A percentile compares a stretch with the other conserved stretches of the same genome.
Evolutionary conservation across 2,113 vertebrate species (phyloP).

Genomic region (Amphiprion ocellaris): DNA sequence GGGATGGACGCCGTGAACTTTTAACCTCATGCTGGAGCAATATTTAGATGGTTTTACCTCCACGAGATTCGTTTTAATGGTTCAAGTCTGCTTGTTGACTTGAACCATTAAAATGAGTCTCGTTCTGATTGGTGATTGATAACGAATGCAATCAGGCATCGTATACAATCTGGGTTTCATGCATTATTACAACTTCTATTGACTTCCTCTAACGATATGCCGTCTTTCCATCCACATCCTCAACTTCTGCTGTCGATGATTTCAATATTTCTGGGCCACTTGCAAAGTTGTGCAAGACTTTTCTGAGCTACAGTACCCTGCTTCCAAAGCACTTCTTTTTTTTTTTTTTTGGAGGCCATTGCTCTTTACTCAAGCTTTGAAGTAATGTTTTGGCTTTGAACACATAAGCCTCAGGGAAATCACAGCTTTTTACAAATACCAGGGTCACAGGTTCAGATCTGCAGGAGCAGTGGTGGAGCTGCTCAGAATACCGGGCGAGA

Average conservation of each 20-base stretch:
- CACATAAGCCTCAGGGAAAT: constrained; percentile 53
- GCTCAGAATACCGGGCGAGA: constrained; percentile 18
- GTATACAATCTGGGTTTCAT: background rate
- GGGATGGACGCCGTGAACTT: background rate
- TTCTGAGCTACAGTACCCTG: background rate
- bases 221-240: too few species aligned
- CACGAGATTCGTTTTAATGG: background rate
- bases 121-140: too few species aligned
- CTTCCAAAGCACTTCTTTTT: background rate
- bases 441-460: constrained; percentile 46
- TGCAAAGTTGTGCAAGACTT: constrained; percentile 12
- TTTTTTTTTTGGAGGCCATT: constrained; percentile 15
- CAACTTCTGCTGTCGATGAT: background rate
- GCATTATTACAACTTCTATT: too few species aligned
- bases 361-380: constrained; percentile 52
- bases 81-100: background rate
- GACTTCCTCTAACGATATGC: too few species aligned
- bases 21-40: background rate
- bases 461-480: constrained; percentile 16
- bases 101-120: too few species aligned
- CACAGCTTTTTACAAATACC: constrained; percentile 58
- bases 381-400: constrained; percentile 60
- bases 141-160: background rate
- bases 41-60: background rate
- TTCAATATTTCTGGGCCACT: background rate